Evolutionary conservation across 2,113 vertebrate species (phyloP), one percentile per base, ranked within the genome.

Genomic region (Illadopsis cleaveri): DNA sequence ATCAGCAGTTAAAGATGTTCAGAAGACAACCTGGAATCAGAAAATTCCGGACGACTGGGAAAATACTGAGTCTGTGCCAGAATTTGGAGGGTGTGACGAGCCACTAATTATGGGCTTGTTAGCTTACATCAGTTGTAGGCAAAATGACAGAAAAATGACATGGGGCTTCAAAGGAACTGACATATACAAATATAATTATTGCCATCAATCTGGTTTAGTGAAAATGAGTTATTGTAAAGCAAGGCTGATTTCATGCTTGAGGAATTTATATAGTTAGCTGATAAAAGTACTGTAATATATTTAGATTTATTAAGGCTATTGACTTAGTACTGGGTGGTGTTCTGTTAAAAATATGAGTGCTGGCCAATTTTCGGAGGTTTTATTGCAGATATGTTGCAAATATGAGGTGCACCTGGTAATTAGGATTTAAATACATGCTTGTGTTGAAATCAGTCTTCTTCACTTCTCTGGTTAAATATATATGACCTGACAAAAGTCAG

Each of bases 361-460:
- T 50, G 58, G 54, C 53, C 62, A 69, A 54, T 82, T 80, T 85
- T 65, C 11, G 8, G 76, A 65, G 48, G 4, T 93, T 94, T 92
- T 94, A 87, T 79, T 91, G 69, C 66, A 76, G 66, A 53, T 61
- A n/a, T 50, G 66, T 94, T 93, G 70, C 81, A 96, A 85, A 87
- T 42, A 19, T 35, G 91, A 84, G 33, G 30, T 1, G 0, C 19
- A 50, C 47, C 84, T 91, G 58, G 54, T 82, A 93, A 95, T 93
- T 82, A 86, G 28, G 40, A 44, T 81, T 71, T 90, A 87, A 92
- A 84, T 70, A 75, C 13, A 76, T 33, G 47, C 17, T 53, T 88
- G n/a, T 79, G 30, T 82, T 87, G 45, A 61, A 82, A 70, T 72
- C 50, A 45, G 3, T 57, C 45, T 45, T 88, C 76, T 40, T 86